These are phyloP conservation scores for Leptopterna dolabrata DNA, from an alignment of 2,888 invertebrate species.

Conservation along the genomic window DNA sequence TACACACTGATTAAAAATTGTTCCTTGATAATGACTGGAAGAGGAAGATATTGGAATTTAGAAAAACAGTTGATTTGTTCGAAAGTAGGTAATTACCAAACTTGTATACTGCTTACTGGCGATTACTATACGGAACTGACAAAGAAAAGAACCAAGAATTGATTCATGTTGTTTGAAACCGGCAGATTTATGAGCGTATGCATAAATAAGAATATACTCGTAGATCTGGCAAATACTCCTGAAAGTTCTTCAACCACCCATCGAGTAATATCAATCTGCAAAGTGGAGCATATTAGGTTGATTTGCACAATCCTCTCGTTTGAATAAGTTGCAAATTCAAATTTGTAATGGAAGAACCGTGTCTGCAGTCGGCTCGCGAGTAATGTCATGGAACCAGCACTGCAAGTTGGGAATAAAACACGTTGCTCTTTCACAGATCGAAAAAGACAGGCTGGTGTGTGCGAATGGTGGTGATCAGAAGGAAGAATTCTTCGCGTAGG, in stretches of 20 bases:
- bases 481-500: not conserved
- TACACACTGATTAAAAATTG: too few relatives aligned
- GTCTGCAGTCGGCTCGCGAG: not conserved
- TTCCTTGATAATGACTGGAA: too few relatives aligned
- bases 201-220: not conserved
- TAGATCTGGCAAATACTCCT: too few relatives aligned
- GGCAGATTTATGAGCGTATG: not conserved
- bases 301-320: not conserved
- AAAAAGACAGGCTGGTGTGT: not conserved
- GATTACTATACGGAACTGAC: too few relatives aligned
- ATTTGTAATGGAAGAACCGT: conserved; percentile 7
- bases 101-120: too few relatives aligned
- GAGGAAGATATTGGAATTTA: too few relatives aligned
- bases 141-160: not conserved
- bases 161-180: not conserved
- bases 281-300: not conserved
- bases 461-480: not conserved
- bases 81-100: too few relatives aligned
- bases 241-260: not conserved
- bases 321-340: not conserved
- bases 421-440: not conserved
- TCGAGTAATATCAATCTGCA: not conserved
- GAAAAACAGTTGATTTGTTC: too few relatives aligned
- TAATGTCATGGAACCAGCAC: not conserved
- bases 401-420: not conserved